Evolutionary conservation across 2,113 vertebrate genomes (phyloP), one percentile per base, ranked within the genome.

Genomic region (Osmerus eperlanus): DNA sequence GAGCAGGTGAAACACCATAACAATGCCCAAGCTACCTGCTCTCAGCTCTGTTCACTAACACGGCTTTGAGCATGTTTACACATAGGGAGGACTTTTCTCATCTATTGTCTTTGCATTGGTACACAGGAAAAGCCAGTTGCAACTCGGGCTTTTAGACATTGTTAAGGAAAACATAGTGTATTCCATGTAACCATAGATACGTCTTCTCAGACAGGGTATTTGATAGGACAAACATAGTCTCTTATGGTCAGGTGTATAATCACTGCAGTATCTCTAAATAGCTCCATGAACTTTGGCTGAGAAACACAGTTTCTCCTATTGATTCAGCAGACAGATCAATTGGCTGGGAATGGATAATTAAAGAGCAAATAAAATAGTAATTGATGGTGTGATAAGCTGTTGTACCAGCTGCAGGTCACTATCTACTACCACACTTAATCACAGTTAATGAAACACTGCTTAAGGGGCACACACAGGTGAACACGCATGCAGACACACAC

Each of bases 291-390:
- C 29, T 47, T 47, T 65, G 32, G 36, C 64, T 47, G 29, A 23
- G n/a, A 47, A 47, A 47, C 41, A 52, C 47, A 14, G 47, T 52
- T 67, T 79, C 41, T 41, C 47, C 59, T 28, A 77, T 62, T 61
- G 73, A 82, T 74, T 79, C 77, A 70, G 76, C 52, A 59, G 67
- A 11, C 2, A 69, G n/a, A 12, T 85, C 73, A 65, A 75, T 78
- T 58, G 58, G 77, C 77, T 79, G 80, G 82, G 75, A 70, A 76
- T 81, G 76, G 60, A 67, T 87, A 86, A 91, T 89, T 83, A 89
- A 85, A 78, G 75, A 32, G 63, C 68, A 67, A 29, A 68, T 74
- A 72, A 72, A 73, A 51, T 71, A 68, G 55, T 85, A 87, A 89
- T 79, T 83, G 86, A 89, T 81, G 76, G 81, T 36, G 6, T 68